Conservation (phyloP, 2,888 invertebrate species). For the Mayetiola destructor region DNA sequence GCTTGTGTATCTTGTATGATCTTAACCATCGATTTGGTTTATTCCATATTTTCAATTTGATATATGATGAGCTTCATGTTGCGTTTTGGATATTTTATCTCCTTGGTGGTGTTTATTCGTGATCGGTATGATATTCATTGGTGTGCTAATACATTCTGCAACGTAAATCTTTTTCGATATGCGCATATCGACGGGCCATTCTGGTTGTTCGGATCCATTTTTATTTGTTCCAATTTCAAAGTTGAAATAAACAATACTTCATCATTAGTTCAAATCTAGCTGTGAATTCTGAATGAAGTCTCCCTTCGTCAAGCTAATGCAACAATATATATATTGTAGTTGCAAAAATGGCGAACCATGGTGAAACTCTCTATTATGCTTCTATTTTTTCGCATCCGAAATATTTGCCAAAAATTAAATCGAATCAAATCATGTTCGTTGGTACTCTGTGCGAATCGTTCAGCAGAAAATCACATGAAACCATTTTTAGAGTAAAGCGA, state of each 20-base stretch:
- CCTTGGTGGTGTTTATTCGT: background rate
- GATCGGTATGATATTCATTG: background rate
- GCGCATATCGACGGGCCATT: background rate
- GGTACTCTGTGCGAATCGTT: too few relatives aligned
- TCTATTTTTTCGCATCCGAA: background rate
- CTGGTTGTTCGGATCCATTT: background rate
- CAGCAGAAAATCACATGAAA: background rate
- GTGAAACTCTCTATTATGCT: too few relatives aligned
- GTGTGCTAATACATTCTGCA: background rate
- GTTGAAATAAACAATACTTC: background rate
- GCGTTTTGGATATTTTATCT: background rate
- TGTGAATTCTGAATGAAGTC: too few relatives aligned
- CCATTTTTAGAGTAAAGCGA: background rate
- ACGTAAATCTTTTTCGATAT: constrained; percentile 1
- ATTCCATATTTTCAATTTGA: background rate
- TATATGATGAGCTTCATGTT: background rate
- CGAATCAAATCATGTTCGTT: too few relatives aligned
- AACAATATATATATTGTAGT: too few relatives aligned
- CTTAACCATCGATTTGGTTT: background rate
- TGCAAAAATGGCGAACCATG: too few relatives aligned
- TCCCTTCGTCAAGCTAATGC: too few relatives aligned
- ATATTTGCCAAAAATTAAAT: background rate
- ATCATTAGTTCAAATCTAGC: background rate
- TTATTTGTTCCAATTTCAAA: background rate
- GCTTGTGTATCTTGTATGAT: background rate